Evolutionary conservation across 1,140 invertebrate species (phyloP).

Genomic region (Colletes gigas): DNA sequence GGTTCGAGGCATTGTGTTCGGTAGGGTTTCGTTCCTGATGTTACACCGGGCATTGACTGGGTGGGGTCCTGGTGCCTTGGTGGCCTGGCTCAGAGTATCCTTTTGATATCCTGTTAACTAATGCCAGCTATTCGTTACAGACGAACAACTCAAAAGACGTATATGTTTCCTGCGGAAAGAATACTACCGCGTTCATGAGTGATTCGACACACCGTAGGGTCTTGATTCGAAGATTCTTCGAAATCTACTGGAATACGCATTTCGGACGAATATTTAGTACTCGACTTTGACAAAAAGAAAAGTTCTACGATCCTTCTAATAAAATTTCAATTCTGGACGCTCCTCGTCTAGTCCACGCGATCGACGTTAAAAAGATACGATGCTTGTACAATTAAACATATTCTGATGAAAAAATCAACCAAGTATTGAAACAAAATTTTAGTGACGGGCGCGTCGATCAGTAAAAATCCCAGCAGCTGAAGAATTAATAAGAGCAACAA

Average conservation of each 20-base stretch:
- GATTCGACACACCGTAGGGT: constrained; percentile 17
- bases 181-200: constrained; percentile 32
- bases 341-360: no score
- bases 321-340: not conserved
- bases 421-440: not conserved
- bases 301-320: no score
- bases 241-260: not conserved
- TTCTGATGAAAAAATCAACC: no score
- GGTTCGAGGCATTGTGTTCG: constrained; percentile 80
- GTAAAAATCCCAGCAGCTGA: not conserved
- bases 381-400: no score
- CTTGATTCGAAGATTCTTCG: not conserved
- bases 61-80: constrained; percentile 78
- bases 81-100: constrained; percentile 79
- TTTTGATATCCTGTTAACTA: constrained; percentile 82
- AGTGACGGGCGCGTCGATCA: not conserved
- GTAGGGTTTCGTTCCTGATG: constrained; percentile 74
- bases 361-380: no score
- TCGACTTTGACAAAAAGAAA: not conserved
- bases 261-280: not conserved
- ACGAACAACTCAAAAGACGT: constrained; percentile 66
- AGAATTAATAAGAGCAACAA: not conserved
- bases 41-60: constrained; percentile 75
- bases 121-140: constrained; percentile 80
- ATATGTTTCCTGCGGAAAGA: constrained; percentile 61